phyloP scores from a whole-genome alignment of 2,888 invertebrate species.

The Galeruca laticollis region DNA sequence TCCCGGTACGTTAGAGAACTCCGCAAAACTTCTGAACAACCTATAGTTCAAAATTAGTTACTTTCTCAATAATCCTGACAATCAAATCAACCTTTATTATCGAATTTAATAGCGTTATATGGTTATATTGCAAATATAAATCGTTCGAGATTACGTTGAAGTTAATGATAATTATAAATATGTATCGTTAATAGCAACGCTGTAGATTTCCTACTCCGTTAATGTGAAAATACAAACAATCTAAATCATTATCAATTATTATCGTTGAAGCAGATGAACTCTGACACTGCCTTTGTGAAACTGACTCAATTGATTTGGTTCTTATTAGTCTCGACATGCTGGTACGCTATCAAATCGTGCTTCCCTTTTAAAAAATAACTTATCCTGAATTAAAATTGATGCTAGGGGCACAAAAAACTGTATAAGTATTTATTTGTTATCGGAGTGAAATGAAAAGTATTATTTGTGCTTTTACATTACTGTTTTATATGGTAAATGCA shows the following conservation, averaged over 20 bases:
- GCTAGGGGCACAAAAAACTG: too few relatives aligned
- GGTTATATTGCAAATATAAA: too few relatives aligned
- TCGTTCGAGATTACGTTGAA: too few relatives aligned
- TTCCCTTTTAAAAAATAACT: neutral
- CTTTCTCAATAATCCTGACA: too few relatives aligned
- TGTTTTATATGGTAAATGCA: neutral
- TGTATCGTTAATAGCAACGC: neutral
- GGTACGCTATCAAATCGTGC: neutral
- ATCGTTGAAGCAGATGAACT: constrained; percentile 12
- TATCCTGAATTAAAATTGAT: neutral
- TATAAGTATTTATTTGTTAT: neutral
- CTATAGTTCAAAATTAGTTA: too few relatives aligned
- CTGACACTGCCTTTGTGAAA: constrained; percentile 14
- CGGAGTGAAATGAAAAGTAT: neutral
- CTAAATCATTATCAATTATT: constrained; percentile 19
- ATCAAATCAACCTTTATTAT: too few relatives aligned
- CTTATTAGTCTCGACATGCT: neutral
- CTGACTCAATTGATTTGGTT: constrained; percentile 5
- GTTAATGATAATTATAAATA: neutral
- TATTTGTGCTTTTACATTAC: neutral
- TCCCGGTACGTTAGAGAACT: too few relatives aligned
- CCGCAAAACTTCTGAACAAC: too few relatives aligned
- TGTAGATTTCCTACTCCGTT: constrained; percentile 1
- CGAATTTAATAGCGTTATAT: too few relatives aligned
- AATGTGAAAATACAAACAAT: neutral